Evolutionary conservation across 1,140 invertebrate genomes (phyloP).

Genomic region (Cherax destructor): DNA sequence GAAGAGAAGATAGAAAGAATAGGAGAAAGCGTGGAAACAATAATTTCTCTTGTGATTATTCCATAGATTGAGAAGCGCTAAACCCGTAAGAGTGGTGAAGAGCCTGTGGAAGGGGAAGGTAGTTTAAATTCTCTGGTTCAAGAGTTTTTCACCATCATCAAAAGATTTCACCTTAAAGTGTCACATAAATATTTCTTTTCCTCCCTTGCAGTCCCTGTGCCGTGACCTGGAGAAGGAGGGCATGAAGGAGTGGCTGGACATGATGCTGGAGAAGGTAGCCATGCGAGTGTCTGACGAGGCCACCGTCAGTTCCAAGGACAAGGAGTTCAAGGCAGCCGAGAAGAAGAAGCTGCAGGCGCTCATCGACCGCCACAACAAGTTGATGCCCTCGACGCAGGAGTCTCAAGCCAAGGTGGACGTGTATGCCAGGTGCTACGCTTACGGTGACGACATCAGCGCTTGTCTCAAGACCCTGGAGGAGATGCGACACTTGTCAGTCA

Average conservation of each 20-base stretch:
- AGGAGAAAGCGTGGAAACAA: too few relatives aligned
- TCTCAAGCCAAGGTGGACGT: slow-evolving; percentile 71
- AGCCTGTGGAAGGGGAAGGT: not conserved
- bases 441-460: slow-evolving; percentile 72
- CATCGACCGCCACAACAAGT: slow-evolving; percentile 72
- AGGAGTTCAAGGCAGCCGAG: slow-evolving; percentile 71
- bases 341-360: slow-evolving; percentile 71
- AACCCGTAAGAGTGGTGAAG: too few relatives aligned
- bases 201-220: slow-evolving; percentile 69
- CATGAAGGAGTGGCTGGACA: slow-evolving; percentile 72
- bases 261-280: slow-evolving; percentile 72
- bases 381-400: slow-evolving; percentile 69
- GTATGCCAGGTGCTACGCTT: slow-evolving; percentile 72
- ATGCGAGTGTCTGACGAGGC: slow-evolving; percentile 65
- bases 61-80: too few relatives aligned
- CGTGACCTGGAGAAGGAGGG: slow-evolving; percentile 72
- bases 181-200: slow-evolving; percentile 3
- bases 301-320: slow-evolving; percentile 66
- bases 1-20: too few relatives aligned
- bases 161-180: not conserved
- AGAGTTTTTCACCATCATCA: not conserved
- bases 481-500: slow-evolving; percentile 71
- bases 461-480: slow-evolving; percentile 72
- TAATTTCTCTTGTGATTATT: too few relatives aligned
- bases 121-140: too few relatives aligned